A percentile compares a stretch with the other conserved stretches of the same genome.
Evolutionary conservation across 2,113 vertebrate species (phyloP).

Genomic region (Pongo abelii): DNA sequence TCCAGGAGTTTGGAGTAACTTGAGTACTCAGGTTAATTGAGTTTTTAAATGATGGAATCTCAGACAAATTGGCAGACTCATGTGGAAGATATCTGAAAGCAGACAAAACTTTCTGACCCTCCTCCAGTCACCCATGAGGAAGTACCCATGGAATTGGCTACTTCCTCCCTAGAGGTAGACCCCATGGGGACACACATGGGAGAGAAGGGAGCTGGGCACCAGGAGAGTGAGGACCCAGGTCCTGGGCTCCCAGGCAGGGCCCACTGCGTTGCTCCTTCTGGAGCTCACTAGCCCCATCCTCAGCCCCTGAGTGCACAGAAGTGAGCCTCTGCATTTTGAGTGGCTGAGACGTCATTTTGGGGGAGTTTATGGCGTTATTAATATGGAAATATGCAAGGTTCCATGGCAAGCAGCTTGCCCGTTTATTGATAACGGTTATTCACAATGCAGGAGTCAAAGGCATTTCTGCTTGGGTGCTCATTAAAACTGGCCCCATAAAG

Average conservation of each 20-base stretch:
- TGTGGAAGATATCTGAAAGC: not conserved
- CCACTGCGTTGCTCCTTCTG: not conserved
- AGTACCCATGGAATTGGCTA: not conserved
- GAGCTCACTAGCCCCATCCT: not conserved
- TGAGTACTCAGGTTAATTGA: not conserved
- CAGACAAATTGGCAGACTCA: not conserved
- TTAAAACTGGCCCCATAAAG: constrained; percentile 36
- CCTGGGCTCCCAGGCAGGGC: not conserved
- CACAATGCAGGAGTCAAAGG: constrained; percentile 44
- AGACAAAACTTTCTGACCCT: not conserved
- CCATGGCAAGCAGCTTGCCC: not conserved
- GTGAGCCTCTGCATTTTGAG: not conserved
- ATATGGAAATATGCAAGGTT: constrained; percentile 52
- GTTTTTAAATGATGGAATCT: not conserved
- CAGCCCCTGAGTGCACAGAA: not conserved
- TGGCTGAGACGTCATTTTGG: not conserved
- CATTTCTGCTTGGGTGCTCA: constrained; percentile 14
- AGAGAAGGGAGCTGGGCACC: not conserved
- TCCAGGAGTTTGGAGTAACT: not conserved
- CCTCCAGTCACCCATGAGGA: not conserved
- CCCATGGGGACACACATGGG: accelerated
- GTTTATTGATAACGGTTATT: constrained; percentile 57
- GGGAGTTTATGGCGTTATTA: constrained; percentile 41
- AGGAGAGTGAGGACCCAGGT: not conserved
- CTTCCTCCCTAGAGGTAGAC: not conserved